Evolutionary conservation across 2,797 vertebrate species (phyloP).

Genomic region (Characodon lateralis): DNA sequence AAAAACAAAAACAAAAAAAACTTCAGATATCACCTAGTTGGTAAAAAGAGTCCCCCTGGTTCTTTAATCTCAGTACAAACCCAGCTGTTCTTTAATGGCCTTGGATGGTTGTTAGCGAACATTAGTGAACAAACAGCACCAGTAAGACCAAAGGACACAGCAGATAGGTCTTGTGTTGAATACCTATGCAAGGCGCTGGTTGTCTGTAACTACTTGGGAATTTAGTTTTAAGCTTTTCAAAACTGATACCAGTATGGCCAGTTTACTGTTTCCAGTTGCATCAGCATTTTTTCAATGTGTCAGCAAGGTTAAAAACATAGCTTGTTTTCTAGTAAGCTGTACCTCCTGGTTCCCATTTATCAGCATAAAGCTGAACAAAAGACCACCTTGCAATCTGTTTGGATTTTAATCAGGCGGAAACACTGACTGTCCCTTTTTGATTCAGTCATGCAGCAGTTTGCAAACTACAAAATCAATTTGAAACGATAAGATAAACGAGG

Average conservation of each 20-base stretch:
- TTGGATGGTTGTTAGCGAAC: neutral
- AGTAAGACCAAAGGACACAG: neutral
- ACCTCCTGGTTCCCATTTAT: neutral
- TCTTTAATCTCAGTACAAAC: neutral
- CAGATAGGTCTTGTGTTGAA: neutral
- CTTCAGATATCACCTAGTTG: neutral
- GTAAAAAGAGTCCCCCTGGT: neutral
- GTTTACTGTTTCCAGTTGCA: slow-evolving; percentile 12
- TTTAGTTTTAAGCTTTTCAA: neutral
- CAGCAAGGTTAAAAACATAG: slow-evolving; percentile 6
- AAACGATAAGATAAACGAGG: slow-evolving; percentile 34
- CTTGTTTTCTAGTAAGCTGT: neutral
- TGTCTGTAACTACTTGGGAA: neutral
- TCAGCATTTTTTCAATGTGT: slow-evolving; percentile 4
- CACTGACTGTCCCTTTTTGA: slow-evolving; percentile 16
- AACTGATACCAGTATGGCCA: slow-evolving; percentile 4
- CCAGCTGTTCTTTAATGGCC: neutral
- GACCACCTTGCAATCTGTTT: slow-evolving; percentile 5
- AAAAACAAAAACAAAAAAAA: neutral
- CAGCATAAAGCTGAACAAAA: slow-evolving; percentile 20
- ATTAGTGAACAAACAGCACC: neutral
- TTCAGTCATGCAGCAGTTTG: neutral
- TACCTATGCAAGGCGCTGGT: neutral
- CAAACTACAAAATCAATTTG: neutral
- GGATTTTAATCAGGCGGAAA: slow-evolving; percentile 16